Percentiles rank a stretch among this genome's conserved stretches.
Conservation (phyloP, 2,797 vertebrate genomes). For the Acropternis orthonyx region DNA sequence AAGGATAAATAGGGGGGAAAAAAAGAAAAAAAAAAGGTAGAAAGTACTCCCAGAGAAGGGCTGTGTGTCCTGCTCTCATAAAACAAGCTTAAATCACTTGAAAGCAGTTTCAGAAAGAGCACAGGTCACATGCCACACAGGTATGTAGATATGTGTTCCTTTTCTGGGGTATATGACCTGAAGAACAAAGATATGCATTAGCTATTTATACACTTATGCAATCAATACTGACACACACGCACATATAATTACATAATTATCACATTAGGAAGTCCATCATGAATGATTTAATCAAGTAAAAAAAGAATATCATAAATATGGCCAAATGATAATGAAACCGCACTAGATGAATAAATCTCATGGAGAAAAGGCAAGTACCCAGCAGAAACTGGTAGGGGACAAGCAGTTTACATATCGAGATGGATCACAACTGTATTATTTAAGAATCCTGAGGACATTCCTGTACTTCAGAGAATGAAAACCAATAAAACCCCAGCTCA, state of each 20-base stretch:
- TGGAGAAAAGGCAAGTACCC: not conserved
- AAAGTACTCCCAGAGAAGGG: not conserved
- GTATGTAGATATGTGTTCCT: not conserved
- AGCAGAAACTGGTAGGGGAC: not conserved
- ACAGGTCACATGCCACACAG: not conserved
- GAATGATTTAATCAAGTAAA: not conserved
- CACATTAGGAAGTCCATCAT: slow-evolving; percentile 12
- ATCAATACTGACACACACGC: slow-evolving; percentile 25
- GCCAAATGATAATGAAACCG: not conserved
- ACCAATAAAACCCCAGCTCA: not conserved
- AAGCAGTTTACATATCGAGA: not conserved
- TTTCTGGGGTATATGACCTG: not conserved
- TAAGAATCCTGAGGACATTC: not conserved
- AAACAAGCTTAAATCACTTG: slow-evolving; percentile 54
- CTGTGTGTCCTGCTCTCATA: not conserved
- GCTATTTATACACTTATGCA: slow-evolving; percentile 7
- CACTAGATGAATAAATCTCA: not conserved
- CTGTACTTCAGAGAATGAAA: not conserved
- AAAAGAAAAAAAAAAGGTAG: too few species aligned
- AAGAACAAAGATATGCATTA: slow-evolving; percentile 37
- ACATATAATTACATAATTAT: not conserved
- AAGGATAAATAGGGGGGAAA: not conserved
- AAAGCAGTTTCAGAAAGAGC: slow-evolving; percentile 30
- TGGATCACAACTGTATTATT: not conserved
- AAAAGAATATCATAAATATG: not conserved